These are phyloP conservation scores for Hylomyscus alleni DNA, from an alignment of 2,797 vertebrate genomes.

Conservation along the genomic window DNA sequence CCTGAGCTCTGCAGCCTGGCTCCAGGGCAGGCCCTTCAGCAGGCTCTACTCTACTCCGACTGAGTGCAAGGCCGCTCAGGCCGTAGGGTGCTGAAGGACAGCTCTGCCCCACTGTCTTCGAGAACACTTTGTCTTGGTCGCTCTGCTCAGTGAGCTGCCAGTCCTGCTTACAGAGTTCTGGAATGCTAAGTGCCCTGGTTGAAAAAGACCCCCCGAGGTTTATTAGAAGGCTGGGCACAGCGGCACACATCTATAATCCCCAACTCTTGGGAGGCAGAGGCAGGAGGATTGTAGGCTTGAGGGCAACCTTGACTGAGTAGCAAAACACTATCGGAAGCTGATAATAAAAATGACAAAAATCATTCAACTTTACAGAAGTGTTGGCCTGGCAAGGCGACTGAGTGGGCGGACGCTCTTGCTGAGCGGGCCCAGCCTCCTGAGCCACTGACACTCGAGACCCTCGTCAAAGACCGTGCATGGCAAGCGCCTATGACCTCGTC, in stretches of 20 bases:
- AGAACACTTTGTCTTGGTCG: neutral
- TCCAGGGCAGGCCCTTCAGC: neutral
- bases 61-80: neutral
- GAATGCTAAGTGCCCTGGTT: neutral
- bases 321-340: neutral
- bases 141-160: neutral
- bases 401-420: neutral
- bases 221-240: neutral
- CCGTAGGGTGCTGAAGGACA: rapidly evolving
- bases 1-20: neutral
- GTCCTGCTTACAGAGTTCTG: neutral
- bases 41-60: neutral
- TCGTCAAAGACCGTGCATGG: neutral
- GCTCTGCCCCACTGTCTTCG: rapidly evolving
- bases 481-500: neutral
- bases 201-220: neutral
- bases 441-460: neutral
- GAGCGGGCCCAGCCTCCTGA: neutral
- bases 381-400: neutral
- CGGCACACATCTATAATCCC: neutral
- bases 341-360: neutral
- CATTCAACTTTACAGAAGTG: neutral
- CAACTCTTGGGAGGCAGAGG: neutral
- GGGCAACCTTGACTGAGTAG: neutral
- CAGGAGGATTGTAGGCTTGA: neutral